Conservation (phyloP, 2,888 invertebrate genomes). For the Sthenelais limicola region DNA sequence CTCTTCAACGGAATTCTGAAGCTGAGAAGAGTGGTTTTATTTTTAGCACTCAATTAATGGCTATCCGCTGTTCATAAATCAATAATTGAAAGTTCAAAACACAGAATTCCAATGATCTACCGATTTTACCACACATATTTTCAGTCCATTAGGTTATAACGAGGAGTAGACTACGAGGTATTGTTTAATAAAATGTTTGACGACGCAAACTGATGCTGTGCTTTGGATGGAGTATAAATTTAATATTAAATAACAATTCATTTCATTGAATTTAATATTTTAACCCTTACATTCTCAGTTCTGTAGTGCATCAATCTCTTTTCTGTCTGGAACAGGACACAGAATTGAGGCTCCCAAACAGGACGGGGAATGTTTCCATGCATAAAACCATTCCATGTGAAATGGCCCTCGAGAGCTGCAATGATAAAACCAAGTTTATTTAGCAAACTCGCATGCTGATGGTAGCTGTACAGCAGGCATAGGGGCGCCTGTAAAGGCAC, state of each 20-base stretch:
- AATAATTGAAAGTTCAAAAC: too few relatives aligned
- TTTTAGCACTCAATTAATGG: not conserved
- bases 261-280: not conserved
- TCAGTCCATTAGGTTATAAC: too few relatives aligned
- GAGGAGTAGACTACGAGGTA: not conserved
- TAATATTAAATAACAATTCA: not conserved
- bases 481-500: too few relatives aligned
- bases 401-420: conserved; percentile 57
- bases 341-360: conserved; percentile 85
- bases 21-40: not conserved
- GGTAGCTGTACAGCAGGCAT: too few relatives aligned
- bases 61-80: too few relatives aligned
- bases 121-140: too few relatives aligned
- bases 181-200: too few relatives aligned
- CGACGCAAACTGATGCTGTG: too few relatives aligned
- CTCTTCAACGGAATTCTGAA: conserved; percentile 49
- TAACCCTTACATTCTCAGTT: conserved; percentile 80
- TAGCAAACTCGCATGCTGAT: too few relatives aligned
- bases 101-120: too few relatives aligned
- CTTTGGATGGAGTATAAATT: too few relatives aligned
- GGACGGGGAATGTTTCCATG: conserved; percentile 71
- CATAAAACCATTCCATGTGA: conserved; percentile 49
- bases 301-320: conserved; percentile 84
- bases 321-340: conserved; percentile 83
- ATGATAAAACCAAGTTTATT: conserved; percentile 32